phyloP scores from a whole-genome alignment of 1,140 invertebrate species.

The Kradibia gibbosae region DNA sequence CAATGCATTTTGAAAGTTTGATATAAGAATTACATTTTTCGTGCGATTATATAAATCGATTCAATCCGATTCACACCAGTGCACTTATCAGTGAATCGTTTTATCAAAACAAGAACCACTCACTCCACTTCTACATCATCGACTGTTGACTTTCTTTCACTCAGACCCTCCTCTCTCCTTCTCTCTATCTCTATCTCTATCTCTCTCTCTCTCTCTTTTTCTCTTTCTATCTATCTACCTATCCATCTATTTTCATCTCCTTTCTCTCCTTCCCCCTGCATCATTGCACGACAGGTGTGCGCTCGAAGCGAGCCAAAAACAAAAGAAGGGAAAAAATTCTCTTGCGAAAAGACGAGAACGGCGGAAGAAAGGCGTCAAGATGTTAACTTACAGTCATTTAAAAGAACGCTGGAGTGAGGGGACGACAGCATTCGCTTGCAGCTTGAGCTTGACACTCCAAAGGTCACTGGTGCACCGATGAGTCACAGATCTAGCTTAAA shows the following conservation, averaged over 20 bases:
- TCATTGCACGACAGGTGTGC: not conserved
- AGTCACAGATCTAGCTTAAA: not conserved
- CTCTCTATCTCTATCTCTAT: not conserved
- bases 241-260: too few species aligned
- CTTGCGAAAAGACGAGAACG: not conserved
- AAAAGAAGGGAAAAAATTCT: not conserved
- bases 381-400: slow-evolving; percentile 48
- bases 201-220: too few species aligned
- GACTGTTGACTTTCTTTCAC: not conserved
- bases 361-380: not conserved
- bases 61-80: slow-evolving; percentile 6
- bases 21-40: not conserved
- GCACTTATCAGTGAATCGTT: slow-evolving; percentile 5
- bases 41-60: slow-evolving; percentile 20
- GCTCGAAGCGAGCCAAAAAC: too few species aligned
- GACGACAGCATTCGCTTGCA: slow-evolving; percentile 27
- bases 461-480: not conserved
- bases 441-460: slow-evolving; percentile 9
- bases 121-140: not conserved
- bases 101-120: slow-evolving; percentile 39
- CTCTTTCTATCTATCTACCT: not conserved
- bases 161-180: too few species aligned
- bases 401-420: slow-evolving; percentile 43
- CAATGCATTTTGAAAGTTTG: not conserved
- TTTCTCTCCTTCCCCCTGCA: too few species aligned